These are phyloP conservation scores for Oxyruncus cristatus DNA, from an alignment of 2,113 vertebrate species.

Conservation along the genomic window DNA sequence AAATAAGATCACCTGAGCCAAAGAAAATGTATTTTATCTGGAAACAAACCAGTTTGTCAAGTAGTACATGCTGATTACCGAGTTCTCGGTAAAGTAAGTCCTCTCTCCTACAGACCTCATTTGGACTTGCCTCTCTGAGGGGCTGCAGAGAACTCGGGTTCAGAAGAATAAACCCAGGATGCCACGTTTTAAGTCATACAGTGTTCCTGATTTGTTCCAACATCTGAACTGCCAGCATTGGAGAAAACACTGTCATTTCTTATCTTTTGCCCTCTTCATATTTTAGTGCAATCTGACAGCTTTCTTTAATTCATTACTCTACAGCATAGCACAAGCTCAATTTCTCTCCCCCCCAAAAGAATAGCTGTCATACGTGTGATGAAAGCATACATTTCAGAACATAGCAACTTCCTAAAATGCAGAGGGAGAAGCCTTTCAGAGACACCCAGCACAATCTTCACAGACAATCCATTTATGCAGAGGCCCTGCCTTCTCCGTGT, in stretches of 20 bases:
- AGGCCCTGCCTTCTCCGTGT: neutral
- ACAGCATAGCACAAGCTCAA: neutral
- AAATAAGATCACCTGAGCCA: neutral
- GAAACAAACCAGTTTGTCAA: neutral
- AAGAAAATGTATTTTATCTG: neutral
- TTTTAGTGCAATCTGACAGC: neutral
- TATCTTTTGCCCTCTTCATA: neutral
- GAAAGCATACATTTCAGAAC: neutral
- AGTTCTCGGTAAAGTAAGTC: neutral
- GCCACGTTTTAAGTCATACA: neutral
- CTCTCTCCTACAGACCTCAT: neutral
- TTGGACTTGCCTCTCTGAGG: neutral
- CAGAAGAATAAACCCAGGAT: neutral
- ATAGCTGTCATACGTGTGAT: neutral
- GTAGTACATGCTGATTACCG: neutral
- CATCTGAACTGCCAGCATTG: neutral
- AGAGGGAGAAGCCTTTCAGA: neutral
- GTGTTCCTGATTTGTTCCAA: neutral
- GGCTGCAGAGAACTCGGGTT: neutral
- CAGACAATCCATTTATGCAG: neutral
- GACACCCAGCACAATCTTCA: neutral
- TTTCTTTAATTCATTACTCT: neutral
- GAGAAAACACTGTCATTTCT: neutral
- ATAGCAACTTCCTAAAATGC: neutral
- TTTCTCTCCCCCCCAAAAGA: neutral